phyloP scores from a whole-genome alignment of 1,140 invertebrate species.

The Ylistrum balloti region DNA sequence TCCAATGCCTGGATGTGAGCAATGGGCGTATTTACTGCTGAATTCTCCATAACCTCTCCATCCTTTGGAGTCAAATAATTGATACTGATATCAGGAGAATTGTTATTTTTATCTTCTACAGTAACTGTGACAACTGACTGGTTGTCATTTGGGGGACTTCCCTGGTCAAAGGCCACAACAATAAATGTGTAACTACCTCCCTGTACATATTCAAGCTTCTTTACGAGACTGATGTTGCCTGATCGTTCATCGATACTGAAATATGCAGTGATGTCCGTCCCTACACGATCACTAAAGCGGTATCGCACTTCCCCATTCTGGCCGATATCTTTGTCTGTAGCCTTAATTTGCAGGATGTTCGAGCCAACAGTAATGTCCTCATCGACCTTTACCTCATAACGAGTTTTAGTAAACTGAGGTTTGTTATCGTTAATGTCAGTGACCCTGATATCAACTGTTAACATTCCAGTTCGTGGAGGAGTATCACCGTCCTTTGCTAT shows the following conservation, averaged over 20 bases:
- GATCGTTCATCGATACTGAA: conserved; percentile 89
- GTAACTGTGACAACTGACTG: conserved; percentile 70
- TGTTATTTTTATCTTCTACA: conserved; percentile 76
- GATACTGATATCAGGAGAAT: conserved; percentile 73
- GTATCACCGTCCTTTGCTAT: conserved; percentile 73
- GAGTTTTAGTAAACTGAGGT: conserved; percentile 69
- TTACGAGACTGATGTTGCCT: conserved; percentile 76
- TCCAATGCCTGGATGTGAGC: conserved; percentile 77
- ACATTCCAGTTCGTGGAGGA: conserved; percentile 68
- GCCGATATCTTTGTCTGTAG: conserved; percentile 77
- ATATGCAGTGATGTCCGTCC: conserved; percentile 92
- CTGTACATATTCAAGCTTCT: conserved; percentile 90
- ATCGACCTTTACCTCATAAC: conserved; percentile 85
- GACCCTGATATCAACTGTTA: conserved; percentile 74
- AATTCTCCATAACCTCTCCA: conserved; percentile 67
- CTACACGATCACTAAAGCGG: conserved; percentile 88
- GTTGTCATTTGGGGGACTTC: conserved; percentile 57
- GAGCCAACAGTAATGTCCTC: conserved; percentile 83
- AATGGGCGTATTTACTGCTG: conserved; percentile 69
- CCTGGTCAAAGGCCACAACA: conserved; percentile 73
- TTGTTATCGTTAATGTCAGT: conserved; percentile 85
- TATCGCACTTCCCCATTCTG: conserved; percentile 84
- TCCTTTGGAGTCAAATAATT: conserved; percentile 70
- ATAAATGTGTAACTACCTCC: conserved; percentile 76
- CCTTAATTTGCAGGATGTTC: conserved; percentile 69